These are phyloP conservation scores for Palaemon carinicauda DNA, from an alignment of 1,140 invertebrate species.

Conservation along the genomic window DNA sequence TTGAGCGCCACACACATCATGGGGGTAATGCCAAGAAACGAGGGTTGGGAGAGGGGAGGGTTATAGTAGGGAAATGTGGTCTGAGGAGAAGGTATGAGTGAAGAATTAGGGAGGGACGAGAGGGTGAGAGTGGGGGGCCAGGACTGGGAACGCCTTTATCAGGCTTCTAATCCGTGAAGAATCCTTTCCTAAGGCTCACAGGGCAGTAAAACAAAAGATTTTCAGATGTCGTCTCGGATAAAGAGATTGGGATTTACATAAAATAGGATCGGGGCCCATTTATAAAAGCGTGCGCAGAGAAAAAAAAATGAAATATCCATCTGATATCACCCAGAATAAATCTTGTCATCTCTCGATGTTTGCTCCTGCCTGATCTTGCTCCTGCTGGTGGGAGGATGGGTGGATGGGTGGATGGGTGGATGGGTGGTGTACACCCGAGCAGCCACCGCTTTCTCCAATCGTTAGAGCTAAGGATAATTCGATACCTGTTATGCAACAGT, in stretches of 20 bases:
- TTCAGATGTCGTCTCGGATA: constrained; percentile 25
- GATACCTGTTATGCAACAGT: too few species aligned
- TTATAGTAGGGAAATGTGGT: background rate
- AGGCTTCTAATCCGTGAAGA: background rate
- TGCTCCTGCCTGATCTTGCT: background rate
- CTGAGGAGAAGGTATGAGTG: background rate
- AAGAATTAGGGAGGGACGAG: background rate
- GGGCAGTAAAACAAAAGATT: constrained; percentile 21
- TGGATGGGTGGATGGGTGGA: too few species aligned
- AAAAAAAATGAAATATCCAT: constrained; percentile 6
- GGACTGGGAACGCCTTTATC: background rate
- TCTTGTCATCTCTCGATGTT: constrained; percentile 28
- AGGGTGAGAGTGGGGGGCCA: background rate
- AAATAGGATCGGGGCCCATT: constrained; percentile 11
- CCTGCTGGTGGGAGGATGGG: too few species aligned
- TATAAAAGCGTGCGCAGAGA: background rate
- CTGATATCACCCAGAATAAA: constrained; percentile 30
- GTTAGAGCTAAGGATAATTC: too few species aligned
- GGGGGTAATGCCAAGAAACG: background rate
- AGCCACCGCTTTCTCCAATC: too few species aligned
- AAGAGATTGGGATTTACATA: constrained; percentile 30
- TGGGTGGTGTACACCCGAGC: too few species aligned
- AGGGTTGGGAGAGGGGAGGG: background rate
- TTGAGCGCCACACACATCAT: too few species aligned
- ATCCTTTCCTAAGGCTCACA: background rate